Percentiles rank a stretch among this genome's conserved stretches.
Evolutionary conservation across 2,888 invertebrate species (phyloP).

Genomic region (Branchellion lobata): DNA sequence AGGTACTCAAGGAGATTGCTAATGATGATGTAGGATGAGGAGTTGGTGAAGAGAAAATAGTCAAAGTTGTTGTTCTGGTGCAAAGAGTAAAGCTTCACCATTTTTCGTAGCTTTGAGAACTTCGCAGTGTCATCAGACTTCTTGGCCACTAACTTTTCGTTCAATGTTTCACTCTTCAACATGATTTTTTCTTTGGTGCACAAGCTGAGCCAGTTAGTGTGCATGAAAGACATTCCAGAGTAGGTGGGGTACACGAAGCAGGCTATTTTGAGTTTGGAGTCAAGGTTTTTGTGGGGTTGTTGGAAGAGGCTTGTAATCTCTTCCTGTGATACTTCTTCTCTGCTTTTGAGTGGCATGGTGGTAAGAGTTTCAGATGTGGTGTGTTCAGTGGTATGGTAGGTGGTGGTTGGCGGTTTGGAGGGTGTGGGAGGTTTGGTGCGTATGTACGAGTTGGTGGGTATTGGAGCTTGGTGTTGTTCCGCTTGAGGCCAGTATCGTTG

Average conservation of each 20-base stretch:
- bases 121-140: too few species aligned
- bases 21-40: not conserved
- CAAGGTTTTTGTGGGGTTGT: not conserved
- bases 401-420: too few species aligned
- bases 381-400: too few species aligned
- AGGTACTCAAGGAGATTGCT: constrained; percentile 1
- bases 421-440: too few species aligned
- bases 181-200: not conserved
- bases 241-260: not conserved
- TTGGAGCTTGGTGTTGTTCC: too few species aligned
- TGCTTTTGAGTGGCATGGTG: too few species aligned
- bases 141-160: too few species aligned
- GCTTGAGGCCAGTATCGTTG: too few species aligned
- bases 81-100: too few species aligned
- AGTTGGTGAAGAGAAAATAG: not conserved
- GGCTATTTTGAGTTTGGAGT: not conserved
- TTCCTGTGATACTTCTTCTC: not conserved
- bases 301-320: not conserved
- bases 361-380: too few species aligned
- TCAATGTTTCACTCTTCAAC: not conserved
- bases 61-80: not conserved
- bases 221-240: not conserved
- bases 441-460: too few species aligned
- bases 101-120: too few species aligned
- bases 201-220: not conserved